Conservation (phyloP, 2,797 vertebrate species). For the Coluber constrictor region DNA sequence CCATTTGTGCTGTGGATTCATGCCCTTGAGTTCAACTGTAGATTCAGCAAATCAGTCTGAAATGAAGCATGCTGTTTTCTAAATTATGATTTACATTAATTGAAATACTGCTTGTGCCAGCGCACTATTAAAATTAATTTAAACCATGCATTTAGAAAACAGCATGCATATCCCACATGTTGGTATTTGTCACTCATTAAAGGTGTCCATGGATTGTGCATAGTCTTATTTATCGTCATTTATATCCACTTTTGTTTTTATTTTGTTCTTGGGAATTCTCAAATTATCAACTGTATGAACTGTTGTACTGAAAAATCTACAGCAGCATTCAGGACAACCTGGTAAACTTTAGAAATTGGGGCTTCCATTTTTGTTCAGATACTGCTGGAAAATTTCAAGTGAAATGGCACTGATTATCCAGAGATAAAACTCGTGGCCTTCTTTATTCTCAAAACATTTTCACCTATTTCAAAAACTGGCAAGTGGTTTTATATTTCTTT, state of each 20-base stretch:
- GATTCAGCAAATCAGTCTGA: not conserved
- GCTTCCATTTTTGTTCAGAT: not conserved
- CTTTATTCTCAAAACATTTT: not conserved
- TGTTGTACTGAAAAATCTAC: not conserved
- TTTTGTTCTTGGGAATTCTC: not conserved
- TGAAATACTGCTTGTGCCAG: not conserved
- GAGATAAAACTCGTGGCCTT: not conserved
- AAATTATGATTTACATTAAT: not conserved
- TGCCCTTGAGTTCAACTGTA: not conserved
- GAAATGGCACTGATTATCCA: not conserved
- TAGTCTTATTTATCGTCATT: not conserved
- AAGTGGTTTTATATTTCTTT: not conserved
- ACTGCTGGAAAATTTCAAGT: not conserved
- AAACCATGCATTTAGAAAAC: not conserved
- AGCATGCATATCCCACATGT: not conserved
- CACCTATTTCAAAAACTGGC: not conserved
- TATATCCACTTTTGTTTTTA: not conserved
- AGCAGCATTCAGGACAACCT: not conserved
- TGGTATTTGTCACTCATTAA: not conserved
- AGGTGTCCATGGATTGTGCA: not conserved
- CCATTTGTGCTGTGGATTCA: not conserved
- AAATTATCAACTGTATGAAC: not conserved
- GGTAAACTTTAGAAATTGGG: not conserved
- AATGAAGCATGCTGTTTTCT: not conserved
- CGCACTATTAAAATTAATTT: not conserved